Conservation (phyloP, 2,797 vertebrate species). For the Capromys pilorides region DNA sequence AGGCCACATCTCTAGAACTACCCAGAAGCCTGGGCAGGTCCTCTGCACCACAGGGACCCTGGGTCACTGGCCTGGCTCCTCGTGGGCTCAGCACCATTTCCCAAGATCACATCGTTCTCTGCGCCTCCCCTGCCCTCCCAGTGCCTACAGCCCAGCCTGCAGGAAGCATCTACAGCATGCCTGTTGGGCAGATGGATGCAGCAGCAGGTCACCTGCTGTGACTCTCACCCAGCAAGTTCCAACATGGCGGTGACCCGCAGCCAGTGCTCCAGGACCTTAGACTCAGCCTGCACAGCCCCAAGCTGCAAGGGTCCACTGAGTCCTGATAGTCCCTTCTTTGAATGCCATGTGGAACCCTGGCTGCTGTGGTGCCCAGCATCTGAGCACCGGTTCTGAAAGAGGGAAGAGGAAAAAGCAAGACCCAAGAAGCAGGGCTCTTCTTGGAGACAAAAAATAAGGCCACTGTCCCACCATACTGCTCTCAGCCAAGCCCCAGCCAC, state of each 20-base stretch:
- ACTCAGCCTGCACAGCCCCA: not conserved
- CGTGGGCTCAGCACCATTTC: not conserved
- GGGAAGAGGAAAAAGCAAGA: not conserved
- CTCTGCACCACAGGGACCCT: not conserved
- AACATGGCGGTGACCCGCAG: not conserved
- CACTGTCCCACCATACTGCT: not conserved
- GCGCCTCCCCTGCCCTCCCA: not conserved
- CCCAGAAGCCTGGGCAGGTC: not conserved
- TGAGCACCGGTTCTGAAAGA: not conserved
- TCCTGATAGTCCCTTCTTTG: not conserved
- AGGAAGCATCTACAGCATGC: not conserved
- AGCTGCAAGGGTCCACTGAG: not conserved
- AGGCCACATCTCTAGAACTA: not conserved
- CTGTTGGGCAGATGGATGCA: not conserved
- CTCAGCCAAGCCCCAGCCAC: not conserved
- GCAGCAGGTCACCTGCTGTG: not conserved
- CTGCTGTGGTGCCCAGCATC: not conserved
- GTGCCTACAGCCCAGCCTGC: not conserved
- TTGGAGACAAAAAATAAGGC: not conserved
- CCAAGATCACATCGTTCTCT: not conserved
- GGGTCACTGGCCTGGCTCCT: not conserved
- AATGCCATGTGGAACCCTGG: too few species aligned
- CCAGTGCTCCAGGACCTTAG: not conserved
- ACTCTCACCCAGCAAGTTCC: not conserved
- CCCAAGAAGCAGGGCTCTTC: not conserved